Conservation (phyloP, 2,888 invertebrate genomes). For the Neocrepidodera transversa region DNA sequence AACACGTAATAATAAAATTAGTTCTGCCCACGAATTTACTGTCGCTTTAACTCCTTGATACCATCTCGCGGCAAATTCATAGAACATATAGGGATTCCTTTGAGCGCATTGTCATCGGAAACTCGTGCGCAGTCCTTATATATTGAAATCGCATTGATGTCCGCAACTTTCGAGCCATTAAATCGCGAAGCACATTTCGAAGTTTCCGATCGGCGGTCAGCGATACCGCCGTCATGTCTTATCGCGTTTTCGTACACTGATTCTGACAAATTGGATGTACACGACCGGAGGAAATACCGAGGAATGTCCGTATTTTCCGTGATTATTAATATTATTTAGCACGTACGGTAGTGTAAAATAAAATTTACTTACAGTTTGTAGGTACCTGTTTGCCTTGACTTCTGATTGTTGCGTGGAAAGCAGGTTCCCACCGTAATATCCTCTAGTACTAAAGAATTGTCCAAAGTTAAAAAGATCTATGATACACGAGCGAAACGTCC, state of each 20-base stretch:
- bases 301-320: background rate
- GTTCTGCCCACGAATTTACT: constrained; percentile 20
- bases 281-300: background rate
- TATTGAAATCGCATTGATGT: background rate
- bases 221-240: background rate
- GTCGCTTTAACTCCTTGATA: constrained; percentile 36
- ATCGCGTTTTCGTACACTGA: background rate
- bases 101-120: constrained; percentile 21
- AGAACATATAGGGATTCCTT: constrained; percentile 32
- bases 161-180: constrained; percentile 5
- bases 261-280: background rate
- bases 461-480: no score
- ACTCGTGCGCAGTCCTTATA: constrained; percentile 1
- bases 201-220: constrained; percentile 14
- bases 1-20: constrained; percentile 14
- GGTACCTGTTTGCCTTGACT: no score
- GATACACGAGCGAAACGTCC: no score
- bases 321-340: background rate
- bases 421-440: no score
- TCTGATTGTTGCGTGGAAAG: no score
- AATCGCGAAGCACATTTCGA: constrained; percentile 21
- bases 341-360: no score
- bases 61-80: constrained; percentile 34
- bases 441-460: no score
- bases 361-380: background rate